phyloP scores from a whole-genome alignment of 30 jellyfish, hydroid and myxozoan species.

The Hydractinia symbiolongicarpus region DNA sequence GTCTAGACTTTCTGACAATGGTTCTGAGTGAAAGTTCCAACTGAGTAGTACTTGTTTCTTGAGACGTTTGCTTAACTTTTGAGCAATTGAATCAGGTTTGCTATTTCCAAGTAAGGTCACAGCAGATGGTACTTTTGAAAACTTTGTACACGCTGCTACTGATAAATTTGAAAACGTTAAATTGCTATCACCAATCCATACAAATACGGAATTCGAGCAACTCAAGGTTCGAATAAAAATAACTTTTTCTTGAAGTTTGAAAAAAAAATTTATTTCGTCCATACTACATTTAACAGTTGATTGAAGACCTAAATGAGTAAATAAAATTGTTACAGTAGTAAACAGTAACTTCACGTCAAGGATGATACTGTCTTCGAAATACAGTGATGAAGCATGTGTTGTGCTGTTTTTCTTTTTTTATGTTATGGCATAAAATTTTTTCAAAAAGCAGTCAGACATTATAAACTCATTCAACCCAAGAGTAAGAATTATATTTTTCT shows the following conservation, averaged over 20 bases:
- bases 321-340: too few species aligned
- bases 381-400: background rate
- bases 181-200: slow-evolving; percentile 32
- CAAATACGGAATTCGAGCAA: background rate
- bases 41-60: slow-evolving; percentile 34
- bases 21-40: slow-evolving; percentile 5
- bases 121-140: slow-evolving; percentile 11
- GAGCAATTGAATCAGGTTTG: slow-evolving; percentile 20
- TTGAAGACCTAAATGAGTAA: too few species aligned
- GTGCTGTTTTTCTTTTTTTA: too few species aligned
- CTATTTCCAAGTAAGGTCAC: slow-evolving; percentile 24
- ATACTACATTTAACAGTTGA: background rate
- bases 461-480: too few species aligned
- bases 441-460: too few species aligned
- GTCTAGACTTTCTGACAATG: background rate
- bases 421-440: too few species aligned
- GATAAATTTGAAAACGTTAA: slow-evolving; percentile 15
- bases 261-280: slow-evolving; percentile 14
- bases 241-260: slow-evolving; percentile 3
- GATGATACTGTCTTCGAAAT: background rate
- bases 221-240: slow-evolving; percentile 4
- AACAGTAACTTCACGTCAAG: background rate
- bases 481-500: too few species aligned
- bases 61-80: slow-evolving; percentile 33
- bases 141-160: slow-evolving; percentile 18